Evolutionary conservation across 2,797 vertebrate species (phyloP), one percentile per base, ranked within the genome.

Genomic region (Botia almorhae): DNA sequence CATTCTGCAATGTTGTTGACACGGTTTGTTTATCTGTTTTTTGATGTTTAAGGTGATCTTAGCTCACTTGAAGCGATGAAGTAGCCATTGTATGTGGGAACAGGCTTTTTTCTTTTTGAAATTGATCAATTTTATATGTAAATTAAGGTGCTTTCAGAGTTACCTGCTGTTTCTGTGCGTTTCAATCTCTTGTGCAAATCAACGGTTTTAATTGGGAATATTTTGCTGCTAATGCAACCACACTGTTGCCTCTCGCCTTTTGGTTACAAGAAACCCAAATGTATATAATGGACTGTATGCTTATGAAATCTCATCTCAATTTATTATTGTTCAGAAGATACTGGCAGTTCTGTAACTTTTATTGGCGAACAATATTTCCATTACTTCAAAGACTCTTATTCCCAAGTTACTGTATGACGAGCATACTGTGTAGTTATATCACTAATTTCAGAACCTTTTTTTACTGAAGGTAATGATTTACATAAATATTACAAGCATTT

Each of bases 71-170:
- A 83, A 90, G 87, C 88, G 88, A 89, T 87, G 86, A 90, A 89
- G 87, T 86, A 88, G 87, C 84, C 83, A 84, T 90, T 87, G 86
- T 92, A 76, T 87, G 82, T 91, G 89, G 91, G 90, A 91, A 87
- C 84, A 88, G 90, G 87, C 88, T 88, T 90, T 86, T 88, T 90
- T 86, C 82, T 84, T 88, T 83, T 0, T 7, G 73, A 85, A 87
- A 88, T 83, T 79, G 55, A 86, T 86, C 81, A 75, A 85, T 90
- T 81, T 87, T 73, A 78, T 83, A 82, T 81, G 82, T 84, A 87
- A 86, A 86, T 83, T 55, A 82, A 88, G 78, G 81, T 81, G 80
- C 78, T 77, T 76, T 80, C 70, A 33, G 33, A 74, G 81, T 76
- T 60, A 83, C 77, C 60, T 71, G 77, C 67, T 86, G 86, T 76